These are phyloP conservation scores for Microctenopoma steveboyesi DNA, from an alignment of 2,797 vertebrate genomes.

Conservation along the genomic window DNA sequence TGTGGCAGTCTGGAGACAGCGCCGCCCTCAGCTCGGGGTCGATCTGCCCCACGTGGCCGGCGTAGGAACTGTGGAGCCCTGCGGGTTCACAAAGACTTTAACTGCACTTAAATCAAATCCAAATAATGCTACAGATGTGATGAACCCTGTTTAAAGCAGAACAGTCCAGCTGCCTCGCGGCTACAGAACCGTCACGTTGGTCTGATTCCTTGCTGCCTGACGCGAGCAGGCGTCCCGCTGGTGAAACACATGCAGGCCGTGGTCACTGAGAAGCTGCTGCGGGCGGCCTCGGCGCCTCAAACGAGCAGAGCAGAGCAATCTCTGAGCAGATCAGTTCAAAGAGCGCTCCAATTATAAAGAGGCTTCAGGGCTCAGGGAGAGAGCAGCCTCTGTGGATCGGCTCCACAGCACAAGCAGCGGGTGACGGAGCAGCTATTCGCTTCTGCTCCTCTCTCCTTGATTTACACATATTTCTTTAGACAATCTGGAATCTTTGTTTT, in stretches of 20 bases:
- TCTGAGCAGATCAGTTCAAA: constrained; percentile 61
- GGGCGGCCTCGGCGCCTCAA: constrained; percentile 42
- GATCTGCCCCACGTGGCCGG: constrained; percentile 89
- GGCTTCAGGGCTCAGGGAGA: constrained; percentile 50
- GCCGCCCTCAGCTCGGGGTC: constrained; percentile 89
- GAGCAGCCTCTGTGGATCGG: constrained; percentile 22
- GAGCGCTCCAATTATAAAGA: constrained; percentile 67
- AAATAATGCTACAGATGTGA: too few relatives aligned
- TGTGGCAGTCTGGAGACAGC: constrained; percentile 92
- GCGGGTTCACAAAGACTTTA: constrained; percentile 13
- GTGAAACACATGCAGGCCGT: constrained; percentile 10
- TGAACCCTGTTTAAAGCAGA: too few relatives aligned
- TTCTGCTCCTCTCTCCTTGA: constrained; percentile 13
- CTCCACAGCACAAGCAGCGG: constrained; percentile 34
- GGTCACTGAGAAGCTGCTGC: constrained; percentile 32
- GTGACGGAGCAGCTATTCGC: constrained; percentile 39
- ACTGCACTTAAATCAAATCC: too few relatives aligned
- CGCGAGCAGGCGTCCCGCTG: too few relatives aligned
- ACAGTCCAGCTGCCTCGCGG: too few relatives aligned
- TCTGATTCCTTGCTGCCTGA: too few relatives aligned
- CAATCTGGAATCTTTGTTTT: not conserved
- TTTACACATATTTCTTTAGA: constrained; percentile 14
- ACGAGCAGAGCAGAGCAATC: constrained; percentile 52
- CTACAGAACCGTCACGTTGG: too few relatives aligned
- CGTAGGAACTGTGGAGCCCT: constrained; percentile 96